Percentiles rank a stretch among this genome's conserved stretches.
These are phyloP conservation scores for Perizoma flavofasciatum DNA, from an alignment of 2,888 invertebrate species.

Conservation along the genomic window DNA sequence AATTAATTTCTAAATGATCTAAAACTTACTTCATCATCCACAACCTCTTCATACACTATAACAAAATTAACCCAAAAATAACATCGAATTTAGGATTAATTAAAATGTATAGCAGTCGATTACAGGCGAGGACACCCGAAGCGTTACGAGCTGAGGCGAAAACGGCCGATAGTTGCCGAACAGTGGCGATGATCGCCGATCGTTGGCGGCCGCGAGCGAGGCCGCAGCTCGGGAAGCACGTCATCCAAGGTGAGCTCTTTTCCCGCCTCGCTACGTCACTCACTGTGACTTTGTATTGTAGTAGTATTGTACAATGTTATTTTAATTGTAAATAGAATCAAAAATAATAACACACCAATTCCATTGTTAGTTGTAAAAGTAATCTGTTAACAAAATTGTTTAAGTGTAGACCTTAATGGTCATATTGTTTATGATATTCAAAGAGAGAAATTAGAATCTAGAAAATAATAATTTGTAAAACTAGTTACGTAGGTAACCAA, in stretches of 20 bases:
- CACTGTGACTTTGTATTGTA: slow-evolving; percentile 60
- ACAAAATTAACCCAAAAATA: slow-evolving; percentile 43
- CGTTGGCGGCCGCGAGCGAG: slow-evolving; percentile 77
- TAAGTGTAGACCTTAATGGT: background rate
- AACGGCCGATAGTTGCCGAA: slow-evolving; percentile 47
- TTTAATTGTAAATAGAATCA: slow-evolving; percentile 48
- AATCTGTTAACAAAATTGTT: slow-evolving; percentile 12
- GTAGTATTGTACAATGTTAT: slow-evolving; percentile 44
- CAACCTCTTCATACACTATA: background rate
- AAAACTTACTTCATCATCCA: background rate
- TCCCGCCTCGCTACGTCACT: slow-evolving; percentile 73
- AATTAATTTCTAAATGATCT: background rate
- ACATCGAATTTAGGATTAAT: slow-evolving; percentile 58
- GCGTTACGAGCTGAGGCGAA: slow-evolving; percentile 29
- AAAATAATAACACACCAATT: slow-evolving; percentile 43
- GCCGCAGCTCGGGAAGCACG: slow-evolving; percentile 74
- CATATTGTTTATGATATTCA: slow-evolving; percentile 1
- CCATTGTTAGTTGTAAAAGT: slow-evolving; percentile 27
- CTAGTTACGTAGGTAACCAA: too few species aligned
- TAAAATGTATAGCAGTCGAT: slow-evolving; percentile 53
- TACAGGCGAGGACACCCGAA: slow-evolving; percentile 55
- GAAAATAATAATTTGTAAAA: too few species aligned
- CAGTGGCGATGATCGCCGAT: slow-evolving; percentile 52
- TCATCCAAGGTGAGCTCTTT: slow-evolving; percentile 77
- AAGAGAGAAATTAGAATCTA: too few species aligned